Evolutionary conservation across 2,113 vertebrate genomes (phyloP), one percentile per base, ranked within the genome.

Genomic region (Ictidomys tridecemlineatus): DNA sequence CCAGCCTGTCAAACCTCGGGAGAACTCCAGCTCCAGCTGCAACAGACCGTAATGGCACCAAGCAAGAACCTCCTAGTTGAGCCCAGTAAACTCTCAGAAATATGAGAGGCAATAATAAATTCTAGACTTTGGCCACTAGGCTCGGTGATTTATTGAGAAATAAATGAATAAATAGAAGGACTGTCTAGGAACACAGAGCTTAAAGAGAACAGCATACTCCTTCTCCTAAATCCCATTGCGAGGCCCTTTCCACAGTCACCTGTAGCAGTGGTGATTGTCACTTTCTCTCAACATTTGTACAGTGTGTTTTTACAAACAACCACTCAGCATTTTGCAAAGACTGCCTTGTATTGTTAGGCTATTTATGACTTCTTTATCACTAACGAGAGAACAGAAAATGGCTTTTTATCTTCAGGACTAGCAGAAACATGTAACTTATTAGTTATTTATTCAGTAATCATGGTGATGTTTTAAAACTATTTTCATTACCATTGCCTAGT

Each of bases 11-110:
- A 32, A 16, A 34, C 17, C 14, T 48, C 34, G 63, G 42, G 5
- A 7, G 20, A 83, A 63, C 56, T 51, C 34, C 0, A 16, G 34
- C 14, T 45, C 20, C 14, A 20, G 7, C 20, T 82, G 8, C 17
- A 67, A 61, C 2, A 51, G 18, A 78, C 7, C 1, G 3, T 22
- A 58, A 22, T 0, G 0, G 0, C 20, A 87, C 8, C 18, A 88
- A 22, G 22, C 3, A 48, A 51, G 10, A 74, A n/a, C 34, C 53
- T 85, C 70, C n/a, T 4, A 51, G 2, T 5, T 69, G 20, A 82
- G 8, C 6, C 61, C 61, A 61, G 26, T 18, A 51, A 72, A 48
- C 14, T 3, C 34, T 14, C 22, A 73, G 51, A 78, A 56, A 4
- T 14, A 26, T 20, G 9, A 89, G 3, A 74, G 12, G 11, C 8